Evolutionary conservation across 2,113 vertebrate species (phyloP).

Genomic region (Nycticryphes semicollaris): DNA sequence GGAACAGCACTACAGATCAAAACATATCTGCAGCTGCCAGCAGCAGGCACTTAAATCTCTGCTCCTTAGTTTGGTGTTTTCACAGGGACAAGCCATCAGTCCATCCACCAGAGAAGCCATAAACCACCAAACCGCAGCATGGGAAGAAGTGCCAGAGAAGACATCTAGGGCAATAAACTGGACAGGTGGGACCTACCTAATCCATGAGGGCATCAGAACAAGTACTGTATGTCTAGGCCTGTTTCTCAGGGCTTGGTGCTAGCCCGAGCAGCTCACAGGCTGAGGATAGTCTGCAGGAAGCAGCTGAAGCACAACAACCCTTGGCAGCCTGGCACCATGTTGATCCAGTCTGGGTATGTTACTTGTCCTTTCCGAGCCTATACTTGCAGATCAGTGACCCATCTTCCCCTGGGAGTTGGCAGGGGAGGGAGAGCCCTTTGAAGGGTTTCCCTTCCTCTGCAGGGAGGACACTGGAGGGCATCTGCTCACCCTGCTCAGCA

Average conservation of each 20-base stretch:
- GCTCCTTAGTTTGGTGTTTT: background rate
- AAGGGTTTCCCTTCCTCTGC: background rate
- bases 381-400: background rate
- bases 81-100: background rate
- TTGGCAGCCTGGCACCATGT: rapidly evolving
- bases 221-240: background rate
- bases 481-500: background rate
- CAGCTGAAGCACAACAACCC: background rate
- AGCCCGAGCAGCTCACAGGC: background rate
- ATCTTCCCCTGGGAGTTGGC: background rate
- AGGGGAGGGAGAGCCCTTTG: background rate
- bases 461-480: background rate
- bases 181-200: background rate
- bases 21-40: background rate
- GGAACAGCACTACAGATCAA: background rate
- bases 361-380: background rate
- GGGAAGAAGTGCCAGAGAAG: background rate
- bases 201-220: background rate
- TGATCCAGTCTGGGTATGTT: background rate
- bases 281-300: background rate
- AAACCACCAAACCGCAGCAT: background rate
- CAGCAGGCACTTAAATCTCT: background rate
- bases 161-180: background rate
- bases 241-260: background rate
- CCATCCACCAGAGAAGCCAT: background rate